Evolutionary conservation across 2,113 vertebrate genomes (phyloP), one percentile per base, ranked within the genome.

Genomic region (Stercorarius parasiticus): DNA sequence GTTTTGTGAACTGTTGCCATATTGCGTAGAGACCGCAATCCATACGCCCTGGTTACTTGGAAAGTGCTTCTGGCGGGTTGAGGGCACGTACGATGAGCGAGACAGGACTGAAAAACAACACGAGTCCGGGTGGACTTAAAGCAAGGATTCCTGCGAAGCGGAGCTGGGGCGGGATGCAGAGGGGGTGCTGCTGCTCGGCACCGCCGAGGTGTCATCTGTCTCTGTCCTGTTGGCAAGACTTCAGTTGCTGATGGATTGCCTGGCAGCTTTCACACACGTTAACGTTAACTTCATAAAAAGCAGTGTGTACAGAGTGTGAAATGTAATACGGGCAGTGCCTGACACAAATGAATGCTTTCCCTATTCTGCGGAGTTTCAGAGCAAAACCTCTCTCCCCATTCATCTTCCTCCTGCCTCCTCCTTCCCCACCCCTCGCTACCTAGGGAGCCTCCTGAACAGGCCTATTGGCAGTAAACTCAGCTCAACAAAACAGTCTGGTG

Each of bases 401-500:
- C 76, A 79, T 92, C 82, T 92, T 73, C 52, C 50, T 88, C 53
- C 61, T 76, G 53, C 70, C 53, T 45, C 50, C 76, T 59, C 76
- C 67, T 32, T 58, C 71, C 58, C 67, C 61, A 19, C 13, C 66
- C 56, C 45, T 53, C 77, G 81, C 91, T 85, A 72, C 73, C 88
- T 50, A 59, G 70, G 88, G 88, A 95, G 88, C 34, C 61, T 61
- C 1, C 0, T 7, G 56, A 89, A 82, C 49, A 52, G 78, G 13
- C 61, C 0, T 42, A 29, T 67, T 95, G 95, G 95, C 95, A 95
- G 86, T 62, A 62, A 94, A 55, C 74, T 82, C 45, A 36, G 89
- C 91, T 82, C 91, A n/a, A 91, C 94, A 91, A 77, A 97, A 89
- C 64, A 77, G 66, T 9, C 92, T 65, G 61, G 72, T 94, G 88